These are phyloP conservation scores for Plebejus anna DNA, from an alignment of 2,888 invertebrate genomes.

Conservation along the genomic window DNA sequence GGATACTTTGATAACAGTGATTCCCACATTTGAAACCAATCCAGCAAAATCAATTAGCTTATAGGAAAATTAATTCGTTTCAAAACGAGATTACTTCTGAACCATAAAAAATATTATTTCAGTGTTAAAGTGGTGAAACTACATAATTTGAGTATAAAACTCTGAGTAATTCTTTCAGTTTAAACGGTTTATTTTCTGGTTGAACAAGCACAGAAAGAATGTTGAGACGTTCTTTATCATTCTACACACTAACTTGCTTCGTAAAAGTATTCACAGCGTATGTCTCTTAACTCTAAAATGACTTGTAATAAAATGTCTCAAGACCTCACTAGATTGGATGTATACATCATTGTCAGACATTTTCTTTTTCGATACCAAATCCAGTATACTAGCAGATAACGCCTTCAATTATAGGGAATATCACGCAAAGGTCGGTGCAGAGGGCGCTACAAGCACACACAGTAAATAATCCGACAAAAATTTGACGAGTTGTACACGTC, in stretches of 20 bases:
- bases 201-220: not conserved
- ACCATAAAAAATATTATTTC: too few species aligned
- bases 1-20: too few species aligned
- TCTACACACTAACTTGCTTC: not conserved
- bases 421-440: too few species aligned
- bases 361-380: not conserved
- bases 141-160: not conserved
- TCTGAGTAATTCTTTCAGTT: not conserved
- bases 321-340: not conserved
- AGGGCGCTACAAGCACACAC: too few species aligned
- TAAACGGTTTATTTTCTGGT: not conserved
- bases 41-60: too few species aligned
- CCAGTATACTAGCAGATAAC: too few species aligned
- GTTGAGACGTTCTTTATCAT: not conserved
- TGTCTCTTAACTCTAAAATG: not conserved
- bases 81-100: too few species aligned
- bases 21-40: too few species aligned
- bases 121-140: not conserved
- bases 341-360: not conserved
- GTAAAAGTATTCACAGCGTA: constrained; percentile 8
- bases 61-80: too few species aligned
- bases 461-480: too few species aligned
- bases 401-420: too few species aligned
- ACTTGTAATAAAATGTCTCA: not conserved
- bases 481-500: too few species aligned